Percentiles rank a stretch among this genome's conserved stretches.
Conservation (phyloP, 2,113 vertebrate genomes). For the Equus quagga region DNA sequence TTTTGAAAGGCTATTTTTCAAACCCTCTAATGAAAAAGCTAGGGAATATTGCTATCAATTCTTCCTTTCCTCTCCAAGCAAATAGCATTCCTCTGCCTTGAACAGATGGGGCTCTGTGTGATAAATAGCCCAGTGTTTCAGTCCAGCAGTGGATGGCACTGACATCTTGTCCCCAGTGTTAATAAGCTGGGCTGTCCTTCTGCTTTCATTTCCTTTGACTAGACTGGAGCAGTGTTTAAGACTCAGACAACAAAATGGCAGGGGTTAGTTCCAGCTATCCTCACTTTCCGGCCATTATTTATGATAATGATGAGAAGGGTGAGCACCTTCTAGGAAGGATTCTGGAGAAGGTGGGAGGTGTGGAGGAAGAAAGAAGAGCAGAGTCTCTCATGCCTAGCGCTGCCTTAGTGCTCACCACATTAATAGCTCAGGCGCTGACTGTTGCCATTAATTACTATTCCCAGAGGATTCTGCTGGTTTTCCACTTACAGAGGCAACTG, state of each 20-base stretch:
- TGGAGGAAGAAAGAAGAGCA: slow-evolving; percentile 38
- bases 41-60: slow-evolving; percentile 67
- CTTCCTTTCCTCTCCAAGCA: slow-evolving; percentile 63
- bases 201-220: slow-evolving; percentile 35
- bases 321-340: slow-evolving; percentile 54
- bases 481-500: neutral
- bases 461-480: slow-evolving; percentile 56
- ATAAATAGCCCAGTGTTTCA: slow-evolving; percentile 62
- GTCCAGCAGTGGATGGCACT: neutral
- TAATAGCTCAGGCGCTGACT: slow-evolving; percentile 55
- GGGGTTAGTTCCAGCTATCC: slow-evolving; percentile 62
- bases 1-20: slow-evolving; percentile 75
- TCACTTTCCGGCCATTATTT: slow-evolving; percentile 84
- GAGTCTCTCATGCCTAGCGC: slow-evolving; percentile 27
- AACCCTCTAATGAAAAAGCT: slow-evolving; percentile 59
- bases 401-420: slow-evolving; percentile 49
- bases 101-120: slow-evolving; percentile 62
- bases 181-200: neutral
- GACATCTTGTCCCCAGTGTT: slow-evolving; percentile 46
- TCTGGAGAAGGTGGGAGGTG: neutral
- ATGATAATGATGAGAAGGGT: slow-evolving; percentile 54
- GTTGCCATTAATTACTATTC: slow-evolving; percentile 21
- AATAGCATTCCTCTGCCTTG: slow-evolving; percentile 28
- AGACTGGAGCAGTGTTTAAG: slow-evolving; percentile 32
- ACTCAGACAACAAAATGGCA: slow-evolving; percentile 49